These are phyloP conservation scores for Neotoma lepida DNA, from an alignment of 2,113 vertebrate genomes.

Conservation along the genomic window DNA sequence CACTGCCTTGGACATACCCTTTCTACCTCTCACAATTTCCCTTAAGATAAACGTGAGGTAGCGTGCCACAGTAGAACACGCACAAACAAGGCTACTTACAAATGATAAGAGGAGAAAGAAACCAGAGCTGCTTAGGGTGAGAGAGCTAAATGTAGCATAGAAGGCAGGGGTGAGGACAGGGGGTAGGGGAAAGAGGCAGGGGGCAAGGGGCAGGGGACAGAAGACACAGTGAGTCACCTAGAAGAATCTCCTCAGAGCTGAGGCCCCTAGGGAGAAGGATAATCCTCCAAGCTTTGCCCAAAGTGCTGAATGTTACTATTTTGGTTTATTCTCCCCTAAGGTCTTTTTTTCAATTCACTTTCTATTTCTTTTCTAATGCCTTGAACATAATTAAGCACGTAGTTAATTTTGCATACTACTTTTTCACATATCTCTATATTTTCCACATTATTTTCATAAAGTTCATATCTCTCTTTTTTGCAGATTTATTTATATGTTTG, in stretches of 20 bases:
- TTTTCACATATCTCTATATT: background rate
- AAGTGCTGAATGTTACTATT: background rate
- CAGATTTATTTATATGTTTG: background rate
- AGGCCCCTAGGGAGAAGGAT: background rate
- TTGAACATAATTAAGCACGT: constrained; percentile 15
- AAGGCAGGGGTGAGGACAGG: background rate
- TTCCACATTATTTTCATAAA: background rate
- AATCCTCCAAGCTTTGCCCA: background rate
- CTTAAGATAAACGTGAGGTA: background rate
- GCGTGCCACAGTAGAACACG: background rate
- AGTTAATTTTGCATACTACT: background rate
- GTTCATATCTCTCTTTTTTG: background rate
- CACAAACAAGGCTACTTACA: background rate
- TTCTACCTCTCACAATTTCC: background rate
- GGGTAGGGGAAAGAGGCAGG: background rate
- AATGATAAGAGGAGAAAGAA: background rate
- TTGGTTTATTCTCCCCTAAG: background rate
- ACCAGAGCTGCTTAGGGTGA: background rate
- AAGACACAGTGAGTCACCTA: background rate
- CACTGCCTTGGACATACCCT: background rate
- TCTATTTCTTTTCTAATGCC: background rate
- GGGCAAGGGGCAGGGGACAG: too few species aligned
- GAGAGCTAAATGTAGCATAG: background rate
- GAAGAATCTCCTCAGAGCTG: background rate
- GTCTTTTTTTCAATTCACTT: background rate